These are phyloP conservation scores for Ophraella communa DNA, from an alignment of 2,888 invertebrate species.

Conservation along the genomic window DNA sequence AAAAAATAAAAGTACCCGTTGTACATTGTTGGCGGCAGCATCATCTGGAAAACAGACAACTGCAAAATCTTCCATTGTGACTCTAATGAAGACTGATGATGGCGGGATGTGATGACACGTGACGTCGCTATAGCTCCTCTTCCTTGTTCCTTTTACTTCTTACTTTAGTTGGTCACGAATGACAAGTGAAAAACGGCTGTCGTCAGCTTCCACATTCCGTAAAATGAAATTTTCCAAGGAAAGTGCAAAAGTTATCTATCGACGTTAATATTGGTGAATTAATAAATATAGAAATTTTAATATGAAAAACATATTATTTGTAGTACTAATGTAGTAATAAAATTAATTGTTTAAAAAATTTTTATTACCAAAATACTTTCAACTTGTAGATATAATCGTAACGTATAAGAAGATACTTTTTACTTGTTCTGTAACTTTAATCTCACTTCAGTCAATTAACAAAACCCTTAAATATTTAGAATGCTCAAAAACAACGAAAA, in stretches of 20 bases:
- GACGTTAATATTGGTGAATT: too few species aligned
- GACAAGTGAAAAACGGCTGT: constrained; percentile 19
- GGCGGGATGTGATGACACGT: constrained; percentile 53
- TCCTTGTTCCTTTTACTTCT: constrained; percentile 21
- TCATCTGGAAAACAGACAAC: constrained; percentile 53
- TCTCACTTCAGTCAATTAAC: too few species aligned
- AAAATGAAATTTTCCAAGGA: background rate
- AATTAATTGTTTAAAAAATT: too few species aligned
- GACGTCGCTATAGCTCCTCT: constrained; percentile 31
- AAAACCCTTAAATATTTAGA: too few species aligned
- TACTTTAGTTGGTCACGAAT: constrained; percentile 14
- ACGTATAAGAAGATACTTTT: too few species aligned
- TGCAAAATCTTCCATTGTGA: constrained; percentile 53
- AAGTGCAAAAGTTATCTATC: background rate
- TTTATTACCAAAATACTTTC: too few species aligned
- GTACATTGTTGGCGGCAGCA: constrained; percentile 44
- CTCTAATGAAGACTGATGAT: constrained; percentile 59
- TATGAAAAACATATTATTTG: too few species aligned
- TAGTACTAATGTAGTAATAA: too few species aligned
- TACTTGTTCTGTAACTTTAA: too few species aligned
- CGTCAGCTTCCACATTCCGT: background rate
- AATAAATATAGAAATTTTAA: too few species aligned
- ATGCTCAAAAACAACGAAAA: too few species aligned
- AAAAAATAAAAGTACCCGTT: constrained; percentile 41
- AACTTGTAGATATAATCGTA: too few species aligned